Evolutionary conservation across 2,113 vertebrate genomes (phyloP), one percentile per base, ranked within the genome.

Genomic region (Arothron firmamentum): DNA sequence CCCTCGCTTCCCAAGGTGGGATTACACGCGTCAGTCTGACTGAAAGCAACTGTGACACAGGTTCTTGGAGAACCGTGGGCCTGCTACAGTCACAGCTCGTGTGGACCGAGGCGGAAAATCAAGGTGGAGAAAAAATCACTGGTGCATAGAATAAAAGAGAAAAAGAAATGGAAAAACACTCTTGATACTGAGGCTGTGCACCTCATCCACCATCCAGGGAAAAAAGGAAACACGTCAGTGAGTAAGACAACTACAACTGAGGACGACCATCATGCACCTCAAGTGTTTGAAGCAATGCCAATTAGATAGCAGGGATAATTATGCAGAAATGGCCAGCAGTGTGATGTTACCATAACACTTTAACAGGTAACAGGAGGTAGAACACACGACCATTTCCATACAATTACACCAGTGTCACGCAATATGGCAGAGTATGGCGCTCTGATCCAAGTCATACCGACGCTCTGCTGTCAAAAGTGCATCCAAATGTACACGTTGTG

Each of bases 301-400:
- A 71, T 78, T 67, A 58, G 70, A 74, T 64, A 66, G 57, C 74
- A 62, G 56, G 72, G 80, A 87, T 82, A 91, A 91, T 90, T 90
- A 87, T 89, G 83, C 80, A 79, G 88, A 91, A 91, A 92, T 92
- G 88, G 87, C 90, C 87, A 70, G 80, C 62, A 78, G 82, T 89
- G 87, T 86, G 82, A 91, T 89, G 90, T 91, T 90, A 91, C 90
- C 91, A 90, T 91, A 71, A 88, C 76, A 87, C 82, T 84, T 86
- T 20, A 85, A 90, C 91, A 90, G 90, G 91, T 91, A 91, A 92
- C 90, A 90, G 78, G 91, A 92, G 91, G 91, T 92, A 92, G 90
- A 83, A 87, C 89, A 88, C 86, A 74, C 75, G 61, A 86, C 87
- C 90, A 91, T 88, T 91, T 91, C 87, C 73, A 87, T 72, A 88